These are phyloP conservation scores for Myrmecophaga tridactyla DNA, from an alignment of 2,113 vertebrate genomes.

Conservation along the genomic window DNA sequence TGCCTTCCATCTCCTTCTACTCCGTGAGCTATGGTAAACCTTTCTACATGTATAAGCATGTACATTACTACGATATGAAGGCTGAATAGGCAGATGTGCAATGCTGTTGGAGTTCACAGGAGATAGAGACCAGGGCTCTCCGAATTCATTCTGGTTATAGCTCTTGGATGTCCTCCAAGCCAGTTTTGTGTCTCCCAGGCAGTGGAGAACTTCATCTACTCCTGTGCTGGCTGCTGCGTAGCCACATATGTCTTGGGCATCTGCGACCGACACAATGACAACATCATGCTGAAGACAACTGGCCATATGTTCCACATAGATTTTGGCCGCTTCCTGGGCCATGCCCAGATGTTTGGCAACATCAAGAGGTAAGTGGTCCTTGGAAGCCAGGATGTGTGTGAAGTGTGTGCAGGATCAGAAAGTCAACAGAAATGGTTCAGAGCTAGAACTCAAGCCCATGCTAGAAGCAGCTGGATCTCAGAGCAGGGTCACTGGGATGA, in stretches of 20 bases:
- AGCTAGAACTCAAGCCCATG: background rate
- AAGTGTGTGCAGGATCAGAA: background rate
- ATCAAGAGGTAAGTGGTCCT: constrained; percentile 92
- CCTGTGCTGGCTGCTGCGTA: constrained; percentile 97
- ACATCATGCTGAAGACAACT: constrained; percentile 98
- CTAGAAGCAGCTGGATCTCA: background rate
- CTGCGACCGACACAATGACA: constrained; percentile 98
- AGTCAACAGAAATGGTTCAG: background rate
- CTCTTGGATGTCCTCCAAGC: background rate
- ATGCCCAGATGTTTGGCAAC: constrained; percentile 98
- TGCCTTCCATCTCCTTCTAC: background rate
- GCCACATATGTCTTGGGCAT: constrained; percentile 98
- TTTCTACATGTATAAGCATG: fast-evolving
- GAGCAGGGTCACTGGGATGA: background rate
- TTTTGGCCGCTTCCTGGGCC: constrained; percentile 97
- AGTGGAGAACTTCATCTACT: constrained; percentile 99
- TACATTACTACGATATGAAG: background rate
- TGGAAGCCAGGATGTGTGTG: background rate
- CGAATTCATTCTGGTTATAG: background rate
- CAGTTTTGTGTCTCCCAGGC: constrained; percentile 83
- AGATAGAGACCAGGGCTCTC: background rate
- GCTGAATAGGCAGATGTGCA: background rate
- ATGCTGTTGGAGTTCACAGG: background rate
- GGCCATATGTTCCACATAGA: constrained; percentile 99
- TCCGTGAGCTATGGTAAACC: background rate